phyloP scores from a whole-genome alignment of 2,888 invertebrate species.

The Morinoia aosen region DNA sequence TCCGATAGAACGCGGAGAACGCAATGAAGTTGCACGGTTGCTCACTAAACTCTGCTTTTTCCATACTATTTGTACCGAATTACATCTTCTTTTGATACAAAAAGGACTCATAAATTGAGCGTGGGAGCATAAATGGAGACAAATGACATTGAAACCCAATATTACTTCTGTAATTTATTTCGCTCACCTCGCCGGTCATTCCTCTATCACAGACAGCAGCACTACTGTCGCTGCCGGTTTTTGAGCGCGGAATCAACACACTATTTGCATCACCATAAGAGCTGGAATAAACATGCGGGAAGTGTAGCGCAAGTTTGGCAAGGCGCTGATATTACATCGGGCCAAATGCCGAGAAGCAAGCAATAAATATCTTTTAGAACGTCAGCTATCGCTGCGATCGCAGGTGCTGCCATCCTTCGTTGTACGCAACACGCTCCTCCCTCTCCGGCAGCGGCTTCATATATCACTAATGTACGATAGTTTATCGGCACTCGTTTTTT shows the following conservation, averaged over 20 bases:
- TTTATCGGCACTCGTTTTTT: constrained; percentile 45
- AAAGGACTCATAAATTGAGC: background rate
- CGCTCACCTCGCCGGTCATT: background rate
- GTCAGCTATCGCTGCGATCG: constrained; percentile 26
- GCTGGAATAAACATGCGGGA: background rate
- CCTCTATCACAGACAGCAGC: background rate
- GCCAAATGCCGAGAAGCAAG: background rate
- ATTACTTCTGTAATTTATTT: too few relatives aligned
- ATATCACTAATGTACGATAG: constrained; percentile 50
- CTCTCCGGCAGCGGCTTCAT: constrained; percentile 36
- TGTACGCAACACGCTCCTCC: constrained; percentile 20
- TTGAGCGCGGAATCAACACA: background rate
- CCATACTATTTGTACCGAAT: background rate
- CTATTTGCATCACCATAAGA: background rate
- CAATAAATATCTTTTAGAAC: constrained; percentile 15
- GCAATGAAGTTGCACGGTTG: background rate
- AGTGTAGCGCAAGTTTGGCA: background rate
- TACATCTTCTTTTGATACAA: background rate
- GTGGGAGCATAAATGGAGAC: background rate
- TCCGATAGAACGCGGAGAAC: background rate
- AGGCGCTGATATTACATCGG: constrained; percentile 7
- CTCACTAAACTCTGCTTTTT: background rate
- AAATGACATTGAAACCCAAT: background rate
- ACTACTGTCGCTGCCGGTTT: background rate
- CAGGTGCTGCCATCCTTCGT: background rate